Base-by-base conservation (phyloP, 2,888 invertebrate species). In the Lasius fuliginosus region DNA sequence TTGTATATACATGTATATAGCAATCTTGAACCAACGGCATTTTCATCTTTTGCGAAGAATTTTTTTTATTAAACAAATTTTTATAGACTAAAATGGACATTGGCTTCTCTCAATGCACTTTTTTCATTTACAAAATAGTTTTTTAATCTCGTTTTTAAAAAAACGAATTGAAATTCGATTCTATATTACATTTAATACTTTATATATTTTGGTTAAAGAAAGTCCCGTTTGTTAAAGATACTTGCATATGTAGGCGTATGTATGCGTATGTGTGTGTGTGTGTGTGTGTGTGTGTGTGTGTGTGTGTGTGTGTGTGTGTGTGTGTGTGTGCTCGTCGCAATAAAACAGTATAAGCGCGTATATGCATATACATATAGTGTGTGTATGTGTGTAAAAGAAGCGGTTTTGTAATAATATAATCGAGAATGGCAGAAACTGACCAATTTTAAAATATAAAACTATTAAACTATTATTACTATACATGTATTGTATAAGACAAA, bases 381-480 rank as follows among this genome's bases (percentile, higher is more conserved):
- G 85, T 69, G 84, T 64, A 56, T 83, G 65, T 89, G 83, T 64
- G 84, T 85, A 86, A 68, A 81, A 36, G 42, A 77, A 67, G 73
- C 74, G 73, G 56, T 76, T 58, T 68, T 46, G 33, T 79, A 67
- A 64, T 58, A 85, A 86, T 82, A 76, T 73, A 49, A 67, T 82
- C 58, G 85, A 75, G 69, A 83, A 88, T 73, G 85, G 83, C 68
- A 83, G 62, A 85, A 90, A 90, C 87, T 89, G 92, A 91, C 92
- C 93, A 92, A 92, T 92, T 90, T 90, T 87, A 83, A 89, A 74
- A 89, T 88, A 86, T 85, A 87, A 91, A 88, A 90, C 88, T 90
- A 77, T 49, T 86, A 75, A 86, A 75, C 84, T 88, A 86, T 87
- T 76, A 84, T 82, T 82, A 82, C 56, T 60, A 46, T 86, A 76